Conservation (phyloP, 2,113 vertebrate genomes). For the Microtus oregoni region DNA sequence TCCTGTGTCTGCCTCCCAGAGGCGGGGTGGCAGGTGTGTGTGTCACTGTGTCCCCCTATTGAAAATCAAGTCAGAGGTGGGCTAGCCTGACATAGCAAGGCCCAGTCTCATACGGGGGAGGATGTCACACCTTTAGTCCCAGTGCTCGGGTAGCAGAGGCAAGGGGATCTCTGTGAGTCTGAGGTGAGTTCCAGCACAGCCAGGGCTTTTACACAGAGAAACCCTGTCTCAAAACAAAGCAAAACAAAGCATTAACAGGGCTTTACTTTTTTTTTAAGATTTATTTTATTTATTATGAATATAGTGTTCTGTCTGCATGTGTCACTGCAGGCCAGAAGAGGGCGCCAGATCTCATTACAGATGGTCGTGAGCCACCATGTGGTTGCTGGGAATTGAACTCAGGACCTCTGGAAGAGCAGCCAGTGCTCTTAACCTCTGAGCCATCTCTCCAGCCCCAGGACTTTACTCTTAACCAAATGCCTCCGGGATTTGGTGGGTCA, state of each 20-base stretch:
- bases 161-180: neutral
- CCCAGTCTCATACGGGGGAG: neutral
- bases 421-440: too few species aligned
- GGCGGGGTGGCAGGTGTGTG: neutral
- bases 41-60: neutral
- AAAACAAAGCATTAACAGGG: neutral
- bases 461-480: neutral
- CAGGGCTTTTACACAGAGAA: neutral
- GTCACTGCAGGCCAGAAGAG: too few species aligned
- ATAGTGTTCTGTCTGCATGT: too few species aligned
- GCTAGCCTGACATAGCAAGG: neutral
- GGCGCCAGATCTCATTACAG: too few species aligned
- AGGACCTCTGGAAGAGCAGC: too few species aligned
- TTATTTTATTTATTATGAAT: too few species aligned
- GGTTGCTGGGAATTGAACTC: too few species aligned
- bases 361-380: too few species aligned
- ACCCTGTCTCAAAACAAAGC: neutral
- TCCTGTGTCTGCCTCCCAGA: too few species aligned
- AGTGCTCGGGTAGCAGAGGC: neutral
- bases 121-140: neutral
- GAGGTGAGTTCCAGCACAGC: too few species aligned
- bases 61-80: neutral
- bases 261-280: neutral
- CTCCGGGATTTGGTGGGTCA: too few species aligned
- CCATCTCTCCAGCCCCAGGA: too few species aligned